phyloP scores from a whole-genome alignment of 2,113 vertebrate genomes.

The Danio rerio region DNA sequence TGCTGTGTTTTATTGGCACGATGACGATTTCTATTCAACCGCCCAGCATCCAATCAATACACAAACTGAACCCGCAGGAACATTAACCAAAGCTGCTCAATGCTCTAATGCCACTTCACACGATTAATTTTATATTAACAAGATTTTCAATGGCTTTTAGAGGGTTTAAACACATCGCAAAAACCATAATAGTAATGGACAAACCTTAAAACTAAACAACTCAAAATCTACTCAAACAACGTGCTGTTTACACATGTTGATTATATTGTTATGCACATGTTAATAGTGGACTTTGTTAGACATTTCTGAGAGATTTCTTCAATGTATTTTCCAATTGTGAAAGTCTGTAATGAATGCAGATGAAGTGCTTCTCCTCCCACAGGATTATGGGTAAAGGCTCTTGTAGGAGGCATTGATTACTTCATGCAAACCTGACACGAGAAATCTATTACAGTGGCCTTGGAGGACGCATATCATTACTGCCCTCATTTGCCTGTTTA shows the following conservation, averaged over 20 bases:
- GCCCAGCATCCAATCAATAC: neutral
- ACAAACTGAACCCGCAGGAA: neutral
- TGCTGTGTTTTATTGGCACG: neutral
- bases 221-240: neutral
- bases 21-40: neutral
- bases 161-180: neutral
- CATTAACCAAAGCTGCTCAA: neutral
- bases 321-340: neutral
- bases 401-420: slow-evolving; percentile 33
- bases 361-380: neutral
- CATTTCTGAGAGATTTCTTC: slow-evolving; percentile 19
- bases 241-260: neutral
- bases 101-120: no score
- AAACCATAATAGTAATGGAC: neutral
- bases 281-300: neutral
- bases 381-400: slow-evolving; percentile 5
- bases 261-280: neutral
- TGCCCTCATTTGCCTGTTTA: neutral
- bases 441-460: slow-evolving; percentile 1
- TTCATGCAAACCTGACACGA: slow-evolving; percentile 18
- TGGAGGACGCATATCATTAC: slow-evolving; percentile 10
- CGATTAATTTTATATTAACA: neutral
- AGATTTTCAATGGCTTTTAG: no score
- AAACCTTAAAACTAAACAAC: neutral
- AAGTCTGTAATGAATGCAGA: slow-evolving; percentile 31